Conservation (phyloP, 2,888 invertebrate species). For the Andrena camellia region DNA sequence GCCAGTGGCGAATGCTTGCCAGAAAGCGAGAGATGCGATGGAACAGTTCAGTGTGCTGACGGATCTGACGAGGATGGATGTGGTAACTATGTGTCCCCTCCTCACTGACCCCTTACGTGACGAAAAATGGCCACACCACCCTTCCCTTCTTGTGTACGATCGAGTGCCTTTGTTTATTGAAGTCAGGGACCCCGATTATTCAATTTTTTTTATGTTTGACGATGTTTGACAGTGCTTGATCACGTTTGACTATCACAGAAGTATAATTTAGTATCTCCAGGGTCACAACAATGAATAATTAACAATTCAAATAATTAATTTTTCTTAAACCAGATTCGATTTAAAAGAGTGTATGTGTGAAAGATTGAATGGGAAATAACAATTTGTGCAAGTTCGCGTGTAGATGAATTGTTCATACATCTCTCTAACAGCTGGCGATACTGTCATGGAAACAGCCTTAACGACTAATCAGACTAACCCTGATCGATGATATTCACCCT, state of each 20-base stretch:
- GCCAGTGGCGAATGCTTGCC: constrained; percentile 88
- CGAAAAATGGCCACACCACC: constrained; percentile 55
- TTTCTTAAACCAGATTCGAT: too few relatives aligned
- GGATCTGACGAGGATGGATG: constrained; percentile 86
- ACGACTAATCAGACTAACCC: background rate
- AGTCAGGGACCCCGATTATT: background rate
- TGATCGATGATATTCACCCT: background rate
- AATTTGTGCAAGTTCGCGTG: too few relatives aligned
- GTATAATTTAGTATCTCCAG: too few relatives aligned
- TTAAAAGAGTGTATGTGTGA: too few relatives aligned
- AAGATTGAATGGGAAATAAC: too few relatives aligned
- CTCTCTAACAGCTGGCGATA: constrained; percentile 3
- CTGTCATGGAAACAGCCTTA: background rate
- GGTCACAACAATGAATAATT: too few relatives aligned
- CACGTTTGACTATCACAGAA: background rate
- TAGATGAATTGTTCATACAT: background rate
- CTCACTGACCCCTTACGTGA: background rate
- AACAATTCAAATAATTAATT: too few relatives aligned
- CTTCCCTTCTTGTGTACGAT: background rate
- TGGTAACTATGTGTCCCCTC: constrained; percentile 77
- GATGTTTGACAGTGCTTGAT: background rate
- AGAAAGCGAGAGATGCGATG: constrained; percentile 87
- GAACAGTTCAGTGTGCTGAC: constrained; percentile 85
- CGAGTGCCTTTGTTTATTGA: background rate
- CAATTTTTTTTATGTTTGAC: background rate